A percentile compares a stretch with the other conserved stretches of the same genome.
Conservation (phyloP, 1,140 invertebrate species). For the Paraescarpia echinospica region DNA sequence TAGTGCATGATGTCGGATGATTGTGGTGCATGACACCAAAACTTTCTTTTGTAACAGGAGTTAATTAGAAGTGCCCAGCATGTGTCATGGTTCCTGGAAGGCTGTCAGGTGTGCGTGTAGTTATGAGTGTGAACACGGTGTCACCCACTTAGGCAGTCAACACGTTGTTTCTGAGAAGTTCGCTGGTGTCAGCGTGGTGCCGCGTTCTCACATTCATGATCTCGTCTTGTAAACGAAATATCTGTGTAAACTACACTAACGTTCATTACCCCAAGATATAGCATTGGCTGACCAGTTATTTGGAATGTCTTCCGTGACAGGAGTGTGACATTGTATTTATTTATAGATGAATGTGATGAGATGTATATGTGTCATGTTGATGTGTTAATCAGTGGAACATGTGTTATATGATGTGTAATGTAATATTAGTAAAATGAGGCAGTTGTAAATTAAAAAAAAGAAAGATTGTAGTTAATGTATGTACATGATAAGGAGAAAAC, state of each 20-base stretch:
- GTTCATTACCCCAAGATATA: neutral
- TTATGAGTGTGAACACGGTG: neutral
- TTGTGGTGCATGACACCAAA: too few relatives aligned
- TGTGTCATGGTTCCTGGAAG: neutral
- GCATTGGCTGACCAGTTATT: neutral
- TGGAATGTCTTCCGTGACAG: neutral
- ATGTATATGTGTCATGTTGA: neutral
- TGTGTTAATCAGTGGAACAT: neutral
- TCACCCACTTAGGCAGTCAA: neutral
- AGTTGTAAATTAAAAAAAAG: neutral
- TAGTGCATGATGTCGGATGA: too few relatives aligned
- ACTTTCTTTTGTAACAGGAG: too few relatives aligned
- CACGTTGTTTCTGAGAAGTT: neutral
- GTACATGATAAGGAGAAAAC: too few relatives aligned
- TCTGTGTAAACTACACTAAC: neutral
- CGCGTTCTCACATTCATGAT: neutral
- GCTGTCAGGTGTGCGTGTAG: neutral
- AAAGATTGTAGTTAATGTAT: neutral
- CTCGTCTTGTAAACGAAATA: neutral
- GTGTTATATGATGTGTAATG: neutral
- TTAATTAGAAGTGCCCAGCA: neutral
- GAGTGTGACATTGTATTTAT: neutral
- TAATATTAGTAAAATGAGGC: neutral
- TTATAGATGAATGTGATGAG: neutral
- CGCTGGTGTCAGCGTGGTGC: neutral